phyloP scores from a whole-genome alignment of 2,888 invertebrate species.

The Notodonta dromedarius region DNA sequence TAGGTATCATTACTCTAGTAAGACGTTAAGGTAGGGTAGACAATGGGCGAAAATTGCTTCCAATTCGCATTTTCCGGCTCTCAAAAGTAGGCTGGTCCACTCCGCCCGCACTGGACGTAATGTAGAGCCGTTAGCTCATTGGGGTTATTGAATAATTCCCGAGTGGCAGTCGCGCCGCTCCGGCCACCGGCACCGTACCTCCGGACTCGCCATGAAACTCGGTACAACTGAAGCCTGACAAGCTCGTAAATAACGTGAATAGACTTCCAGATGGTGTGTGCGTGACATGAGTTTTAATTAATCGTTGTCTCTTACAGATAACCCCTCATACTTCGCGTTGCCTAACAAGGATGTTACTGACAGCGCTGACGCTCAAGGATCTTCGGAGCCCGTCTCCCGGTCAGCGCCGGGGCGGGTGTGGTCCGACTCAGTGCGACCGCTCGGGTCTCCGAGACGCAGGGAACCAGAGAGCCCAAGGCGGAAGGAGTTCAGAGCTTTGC shows the following conservation, averaged over 20 bases:
- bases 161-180: slow-evolving; percentile 53
- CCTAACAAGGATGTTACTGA: slow-evolving; percentile 79
- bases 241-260: slow-evolving; percentile 1
- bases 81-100: slow-evolving; percentile 77
- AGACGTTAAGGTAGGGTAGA: slow-evolving; percentile 59
- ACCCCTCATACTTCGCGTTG: slow-evolving; percentile 91
- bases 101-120: slow-evolving; percentile 69
- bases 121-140: slow-evolving; percentile 80
- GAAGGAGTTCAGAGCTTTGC: slow-evolving; percentile 84
- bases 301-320: slow-evolving; percentile 84
- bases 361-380: slow-evolving; percentile 51
- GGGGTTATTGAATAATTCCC: slow-evolving; percentile 82
- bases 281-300: slow-evolving; percentile 6
- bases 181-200: slow-evolving; percentile 46
- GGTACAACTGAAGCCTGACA: slow-evolving; percentile 37
- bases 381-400: slow-evolving; percentile 85
- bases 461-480: slow-evolving; percentile 76
- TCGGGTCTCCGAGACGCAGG: slow-evolving; percentile 67
- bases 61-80: slow-evolving; percentile 83
- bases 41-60: slow-evolving; percentile 76
- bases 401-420: slow-evolving; percentile 88
- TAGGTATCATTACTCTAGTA: slow-evolving; percentile 36
- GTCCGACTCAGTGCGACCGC: slow-evolving; percentile 65
- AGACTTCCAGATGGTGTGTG: slow-evolving; percentile 4
- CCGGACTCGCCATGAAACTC: slow-evolving; percentile 49